Evolutionary conservation across 2,797 vertebrate species (phyloP).

Genomic region (Vultur gryphus): DNA sequence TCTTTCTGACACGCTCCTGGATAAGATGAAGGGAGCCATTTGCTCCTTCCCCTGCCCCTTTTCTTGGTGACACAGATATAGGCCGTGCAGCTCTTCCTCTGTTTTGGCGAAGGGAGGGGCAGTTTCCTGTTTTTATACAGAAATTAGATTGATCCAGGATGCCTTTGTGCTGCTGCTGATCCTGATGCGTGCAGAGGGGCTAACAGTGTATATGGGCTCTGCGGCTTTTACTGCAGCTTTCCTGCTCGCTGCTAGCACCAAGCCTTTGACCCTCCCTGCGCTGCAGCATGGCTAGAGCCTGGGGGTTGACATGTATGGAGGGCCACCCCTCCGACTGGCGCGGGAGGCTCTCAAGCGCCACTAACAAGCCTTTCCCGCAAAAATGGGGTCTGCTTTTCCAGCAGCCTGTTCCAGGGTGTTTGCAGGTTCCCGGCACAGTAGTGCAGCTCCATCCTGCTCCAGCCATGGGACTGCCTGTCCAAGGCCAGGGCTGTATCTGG

Average conservation of each 20-base stretch:
- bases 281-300: background rate
- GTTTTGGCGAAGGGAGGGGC: conserved; percentile 2
- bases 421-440: background rate
- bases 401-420: background rate
- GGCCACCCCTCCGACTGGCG: rapidly evolving
- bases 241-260: background rate
- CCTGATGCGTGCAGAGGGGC: background rate
- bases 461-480: background rate
- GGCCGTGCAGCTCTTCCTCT: background rate
- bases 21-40: background rate
- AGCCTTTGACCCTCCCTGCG: background rate
- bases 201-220: rapidly evolving
- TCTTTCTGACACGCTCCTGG: background rate
- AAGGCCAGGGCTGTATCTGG: background rate
- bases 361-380: background rate
- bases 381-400: background rate
- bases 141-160: conserved; percentile 11
- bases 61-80: background rate
- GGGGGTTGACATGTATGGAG: rapidly evolving
- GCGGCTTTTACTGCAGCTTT: background rate
- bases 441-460: background rate
- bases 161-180: background rate
- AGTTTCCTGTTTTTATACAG: conserved; percentile 45
- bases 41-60: background rate
- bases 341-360: background rate